These are phyloP conservation scores for Brachypodius melanocephalos DNA, from an alignment of 2,113 vertebrate species.

Conservation along the genomic window DNA sequence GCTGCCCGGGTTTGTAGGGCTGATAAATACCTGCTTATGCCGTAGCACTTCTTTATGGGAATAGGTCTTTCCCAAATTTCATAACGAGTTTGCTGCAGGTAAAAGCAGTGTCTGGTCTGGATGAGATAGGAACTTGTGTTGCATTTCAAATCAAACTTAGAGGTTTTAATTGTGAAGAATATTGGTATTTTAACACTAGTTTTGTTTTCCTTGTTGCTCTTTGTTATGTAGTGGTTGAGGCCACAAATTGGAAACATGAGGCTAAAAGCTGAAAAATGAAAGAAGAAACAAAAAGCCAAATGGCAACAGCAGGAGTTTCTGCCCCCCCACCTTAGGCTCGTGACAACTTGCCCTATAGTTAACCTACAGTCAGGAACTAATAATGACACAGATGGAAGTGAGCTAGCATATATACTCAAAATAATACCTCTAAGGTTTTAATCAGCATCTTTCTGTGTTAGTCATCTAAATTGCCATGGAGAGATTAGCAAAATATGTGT, in stretches of 20 bases:
- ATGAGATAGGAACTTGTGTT: neutral
- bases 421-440: conserved; percentile 51
- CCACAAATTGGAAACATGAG: conserved; percentile 17
- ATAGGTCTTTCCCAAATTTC: neutral
- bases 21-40: neutral
- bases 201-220: neutral
- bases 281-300: conserved; percentile 46
- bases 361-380: conserved; percentile 68
- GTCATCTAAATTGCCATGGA: neutral
- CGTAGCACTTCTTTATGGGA: neutral
- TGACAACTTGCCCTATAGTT: conserved; percentile 67
- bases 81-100: neutral
- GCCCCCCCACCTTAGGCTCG: conserved; percentile 55
- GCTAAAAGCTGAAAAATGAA: conserved; percentile 25
- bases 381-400: conserved; percentile 64
- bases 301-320: conserved; percentile 64
- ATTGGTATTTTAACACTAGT: neutral
- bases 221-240: neutral
- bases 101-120: neutral
- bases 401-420: conserved; percentile 56
- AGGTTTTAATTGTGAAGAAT: neutral
- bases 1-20: neutral
- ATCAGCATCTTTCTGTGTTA: conserved; percentile 39
- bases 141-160: neutral
- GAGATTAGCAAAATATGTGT: neutral